Percentiles rank a stretch among this genome's conserved stretches.
These are phyloP conservation scores for Antedon mediterranea DNA, from an alignment of 53 echinoderm and acorn worm genomes.

Conservation along the genomic window DNA sequence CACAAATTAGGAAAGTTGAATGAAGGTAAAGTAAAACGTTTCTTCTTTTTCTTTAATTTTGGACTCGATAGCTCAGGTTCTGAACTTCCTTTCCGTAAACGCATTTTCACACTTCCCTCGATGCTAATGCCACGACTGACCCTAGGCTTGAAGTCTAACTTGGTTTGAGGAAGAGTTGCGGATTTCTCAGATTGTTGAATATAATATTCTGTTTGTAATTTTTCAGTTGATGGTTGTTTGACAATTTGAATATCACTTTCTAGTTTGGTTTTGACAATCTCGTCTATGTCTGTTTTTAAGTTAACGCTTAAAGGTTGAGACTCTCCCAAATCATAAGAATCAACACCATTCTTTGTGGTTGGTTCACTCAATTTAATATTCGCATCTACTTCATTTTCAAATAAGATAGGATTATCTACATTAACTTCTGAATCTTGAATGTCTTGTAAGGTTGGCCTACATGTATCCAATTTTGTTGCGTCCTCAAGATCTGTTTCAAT, in stretches of 20 bases:
- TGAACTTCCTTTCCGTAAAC: not conserved
- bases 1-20: conserved; percentile 46
- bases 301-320: not conserved
- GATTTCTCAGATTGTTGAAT: not conserved
- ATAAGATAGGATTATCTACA: not conserved
- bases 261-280: not conserved
- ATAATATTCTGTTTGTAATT: not conserved
- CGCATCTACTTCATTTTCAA: not conserved
- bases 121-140: not conserved
- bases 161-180: not conserved
- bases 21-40: conserved; percentile 36
- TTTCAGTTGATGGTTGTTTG: not conserved
- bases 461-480: not conserved
- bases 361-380: no score
- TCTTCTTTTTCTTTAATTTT: conserved; percentile 38
- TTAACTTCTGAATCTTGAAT: not conserved
- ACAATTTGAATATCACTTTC: not conserved
- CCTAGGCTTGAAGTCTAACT: not conserved
- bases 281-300: not conserved
- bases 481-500: no score
- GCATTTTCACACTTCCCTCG: not conserved
- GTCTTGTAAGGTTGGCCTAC: not conserved
- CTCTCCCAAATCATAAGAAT: no score
- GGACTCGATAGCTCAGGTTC: not conserved
- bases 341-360: no score